phyloP scores from a whole-genome alignment of 2,113 vertebrate species.

The Nycticebus coucang region DNA sequence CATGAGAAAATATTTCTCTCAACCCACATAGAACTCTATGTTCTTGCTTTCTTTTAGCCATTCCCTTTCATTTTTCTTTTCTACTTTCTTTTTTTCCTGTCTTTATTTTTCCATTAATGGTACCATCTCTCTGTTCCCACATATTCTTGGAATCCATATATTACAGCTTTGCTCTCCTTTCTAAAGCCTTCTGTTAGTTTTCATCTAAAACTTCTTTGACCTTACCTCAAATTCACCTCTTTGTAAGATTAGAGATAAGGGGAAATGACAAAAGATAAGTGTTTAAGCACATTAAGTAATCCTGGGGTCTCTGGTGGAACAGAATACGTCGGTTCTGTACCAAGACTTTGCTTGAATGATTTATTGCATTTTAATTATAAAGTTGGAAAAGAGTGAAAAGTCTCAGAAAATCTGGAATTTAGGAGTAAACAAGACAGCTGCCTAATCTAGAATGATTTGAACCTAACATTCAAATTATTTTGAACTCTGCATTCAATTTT shows the following conservation, averaged over 20 bases:
- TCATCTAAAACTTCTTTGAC: neutral
- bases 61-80: neutral
- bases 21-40: neutral
- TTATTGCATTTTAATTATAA: conserved; percentile 48
- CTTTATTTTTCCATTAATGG: neutral
- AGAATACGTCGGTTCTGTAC: neutral
- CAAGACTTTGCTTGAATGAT: conserved; percentile 33
- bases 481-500: conserved; percentile 47
- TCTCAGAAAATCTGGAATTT: conserved; percentile 47
- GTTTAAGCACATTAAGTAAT: conserved; percentile 43
- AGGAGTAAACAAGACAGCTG: conserved; percentile 13
- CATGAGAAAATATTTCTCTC: neutral
- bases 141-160: neutral
- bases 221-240: neutral
- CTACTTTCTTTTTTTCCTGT: neutral
- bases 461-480: conserved; percentile 21
- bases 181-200: neutral
- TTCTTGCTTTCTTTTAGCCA: neutral
- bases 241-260: neutral
- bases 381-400: conserved; percentile 46
- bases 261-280: neutral
- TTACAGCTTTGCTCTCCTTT: neutral
- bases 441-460: conserved; percentile 25
- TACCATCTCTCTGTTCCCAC: neutral
- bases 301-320: neutral